Conservation (phyloP, 2,113 vertebrate species). For the Rhadina sibilatrix region DNA sequence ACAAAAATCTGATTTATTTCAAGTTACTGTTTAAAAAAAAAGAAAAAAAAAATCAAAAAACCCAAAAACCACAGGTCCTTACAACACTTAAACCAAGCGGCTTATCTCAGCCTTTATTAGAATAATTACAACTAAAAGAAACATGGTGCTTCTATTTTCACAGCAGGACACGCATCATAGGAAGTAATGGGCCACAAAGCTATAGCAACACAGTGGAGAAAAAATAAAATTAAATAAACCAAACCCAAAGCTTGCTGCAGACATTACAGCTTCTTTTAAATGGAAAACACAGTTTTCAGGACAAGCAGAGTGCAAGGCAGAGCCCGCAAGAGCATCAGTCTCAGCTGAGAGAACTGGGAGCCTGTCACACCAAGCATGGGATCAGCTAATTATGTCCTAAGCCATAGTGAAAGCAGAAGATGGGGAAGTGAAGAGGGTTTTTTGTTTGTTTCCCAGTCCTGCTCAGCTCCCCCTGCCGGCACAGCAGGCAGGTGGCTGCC, state of each 20-base stretch:
- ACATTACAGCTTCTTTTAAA: neutral
- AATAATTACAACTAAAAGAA: slow-evolving; percentile 44
- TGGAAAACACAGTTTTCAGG: neutral
- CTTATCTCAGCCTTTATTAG: slow-evolving; percentile 49
- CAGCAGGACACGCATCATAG: neutral
- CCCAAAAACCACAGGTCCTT: neutral
- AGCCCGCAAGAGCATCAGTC: neutral
- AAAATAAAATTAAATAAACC: slow-evolving; percentile 39
- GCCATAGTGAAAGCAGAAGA: neutral
- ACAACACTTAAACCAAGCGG: neutral
- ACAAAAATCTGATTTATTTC: neutral
- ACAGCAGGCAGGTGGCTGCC: neutral
- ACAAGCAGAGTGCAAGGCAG: neutral
- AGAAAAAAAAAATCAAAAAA: neutral
- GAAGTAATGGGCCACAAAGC: neutral
- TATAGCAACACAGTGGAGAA: neutral
- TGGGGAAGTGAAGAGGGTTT: neutral
- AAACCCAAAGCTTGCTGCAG: neutral
- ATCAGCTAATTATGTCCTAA: neutral
- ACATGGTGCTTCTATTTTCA: slow-evolving; percentile 25
- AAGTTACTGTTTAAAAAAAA: neutral
- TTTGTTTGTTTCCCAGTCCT: slow-evolving; percentile 1
- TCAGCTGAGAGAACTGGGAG: neutral
- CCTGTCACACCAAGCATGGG: neutral
- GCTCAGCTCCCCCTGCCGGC: neutral